Conservation (phyloP, 2,113 vertebrate genomes). For the Pseudopodoces humilis region DNA sequence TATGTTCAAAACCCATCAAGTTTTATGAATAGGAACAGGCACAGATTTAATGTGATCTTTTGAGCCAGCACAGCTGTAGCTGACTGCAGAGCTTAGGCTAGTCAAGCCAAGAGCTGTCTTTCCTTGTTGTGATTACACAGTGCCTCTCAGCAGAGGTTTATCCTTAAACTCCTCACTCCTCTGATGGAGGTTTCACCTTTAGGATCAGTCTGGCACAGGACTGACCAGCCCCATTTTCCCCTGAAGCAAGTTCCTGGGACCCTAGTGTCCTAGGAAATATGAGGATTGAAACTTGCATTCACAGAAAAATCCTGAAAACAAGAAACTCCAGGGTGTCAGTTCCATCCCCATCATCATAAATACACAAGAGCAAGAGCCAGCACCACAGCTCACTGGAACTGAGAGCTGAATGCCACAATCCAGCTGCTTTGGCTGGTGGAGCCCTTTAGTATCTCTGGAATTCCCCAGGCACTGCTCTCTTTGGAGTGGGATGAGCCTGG, state of each 20-base stretch:
- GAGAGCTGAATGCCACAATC: neutral
- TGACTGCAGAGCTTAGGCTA: neutral
- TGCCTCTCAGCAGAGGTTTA: neutral
- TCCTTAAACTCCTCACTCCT: neutral
- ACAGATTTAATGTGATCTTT: neutral
- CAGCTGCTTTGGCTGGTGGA: constrained; percentile 28
- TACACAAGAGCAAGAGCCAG: neutral
- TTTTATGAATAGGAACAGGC: constrained; percentile 3
- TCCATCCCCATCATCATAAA: neutral
- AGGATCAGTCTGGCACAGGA: neutral
- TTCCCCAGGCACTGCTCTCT: neutral
- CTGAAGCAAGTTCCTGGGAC: neutral
- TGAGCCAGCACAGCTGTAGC: neutral
- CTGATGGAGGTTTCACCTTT: neutral
- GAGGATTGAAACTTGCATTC: neutral
- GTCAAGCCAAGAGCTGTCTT: neutral
- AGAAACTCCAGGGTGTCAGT: neutral
- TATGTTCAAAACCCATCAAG: neutral
- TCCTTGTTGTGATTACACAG: neutral
- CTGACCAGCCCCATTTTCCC: neutral
- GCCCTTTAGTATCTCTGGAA: neutral
- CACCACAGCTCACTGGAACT: neutral
- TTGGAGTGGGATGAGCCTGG: neutral
- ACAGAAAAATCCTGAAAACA: neutral
- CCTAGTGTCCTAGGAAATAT: neutral